Conservation (phyloP, 2,113 vertebrate genomes). For the Corydoras maculifer region DNA sequence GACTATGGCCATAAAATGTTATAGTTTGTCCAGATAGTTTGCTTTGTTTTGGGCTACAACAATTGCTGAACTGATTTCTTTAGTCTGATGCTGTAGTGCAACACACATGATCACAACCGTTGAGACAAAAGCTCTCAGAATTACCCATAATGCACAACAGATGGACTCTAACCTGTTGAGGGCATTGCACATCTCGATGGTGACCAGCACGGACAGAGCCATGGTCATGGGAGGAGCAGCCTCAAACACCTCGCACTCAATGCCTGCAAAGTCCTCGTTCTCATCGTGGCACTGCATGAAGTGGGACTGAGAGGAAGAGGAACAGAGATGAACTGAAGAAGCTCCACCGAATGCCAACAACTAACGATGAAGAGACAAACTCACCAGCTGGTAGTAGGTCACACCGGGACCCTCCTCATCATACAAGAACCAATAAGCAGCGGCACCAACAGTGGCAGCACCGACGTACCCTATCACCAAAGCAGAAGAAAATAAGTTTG, state of each 20-base stretch:
- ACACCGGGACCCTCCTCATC: constrained; percentile 68
- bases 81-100: no score
- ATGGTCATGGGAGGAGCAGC: constrained; percentile 84
- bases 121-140: no score
- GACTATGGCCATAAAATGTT: no score
- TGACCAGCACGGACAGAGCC: constrained; percentile 88
- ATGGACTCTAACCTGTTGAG: constrained; percentile 76
- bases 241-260: constrained; percentile 82
- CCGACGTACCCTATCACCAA: constrained; percentile 76
- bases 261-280: constrained; percentile 68
- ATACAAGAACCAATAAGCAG: constrained; percentile 87
- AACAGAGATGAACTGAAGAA: no score
- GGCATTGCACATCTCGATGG: constrained; percentile 93
- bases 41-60: no score
- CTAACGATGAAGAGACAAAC: constrained; percentile 1
- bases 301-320: constrained; percentile 68
- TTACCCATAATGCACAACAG: no score
- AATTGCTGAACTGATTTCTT: no score
- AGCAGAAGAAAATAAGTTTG: neutral
- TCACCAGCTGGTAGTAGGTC: constrained; percentile 79
- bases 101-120: no score
- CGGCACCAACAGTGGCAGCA: constrained; percentile 82
- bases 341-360: no score
- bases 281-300: constrained; percentile 86
- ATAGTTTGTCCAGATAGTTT: no score